Conservation (phyloP, 1,140 invertebrate genomes). For the Bombus sylvicola region DNA sequence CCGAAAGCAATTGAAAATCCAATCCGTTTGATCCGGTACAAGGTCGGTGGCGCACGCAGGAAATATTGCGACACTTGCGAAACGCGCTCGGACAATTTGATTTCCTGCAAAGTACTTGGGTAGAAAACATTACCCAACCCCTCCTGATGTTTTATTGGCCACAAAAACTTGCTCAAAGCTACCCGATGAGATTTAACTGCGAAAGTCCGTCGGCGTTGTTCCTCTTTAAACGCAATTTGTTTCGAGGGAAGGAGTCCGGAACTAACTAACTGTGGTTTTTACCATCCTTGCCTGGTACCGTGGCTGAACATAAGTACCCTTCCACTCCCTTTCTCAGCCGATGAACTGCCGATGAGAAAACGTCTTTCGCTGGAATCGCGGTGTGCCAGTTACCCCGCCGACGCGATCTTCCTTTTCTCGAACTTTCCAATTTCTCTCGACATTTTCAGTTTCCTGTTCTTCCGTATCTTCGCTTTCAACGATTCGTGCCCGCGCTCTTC, state of each 20-base stretch:
- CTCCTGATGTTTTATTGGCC: not conserved
- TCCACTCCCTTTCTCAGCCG: not conserved
- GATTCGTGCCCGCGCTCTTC: not conserved
- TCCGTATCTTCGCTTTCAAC: not conserved
- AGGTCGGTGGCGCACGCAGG: not conserved
- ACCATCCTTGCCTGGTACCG: not conserved
- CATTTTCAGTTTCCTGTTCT: not conserved
- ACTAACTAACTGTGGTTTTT: slow-evolving; percentile 20
- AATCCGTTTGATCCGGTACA: not conserved
- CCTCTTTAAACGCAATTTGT: slow-evolving; percentile 28
- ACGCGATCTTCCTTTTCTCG: not conserved
- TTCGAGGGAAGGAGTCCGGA: slow-evolving; percentile 5
- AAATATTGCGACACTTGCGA: slow-evolving; percentile 13
- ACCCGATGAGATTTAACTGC: slow-evolving; percentile 4
- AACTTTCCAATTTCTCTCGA: not conserved
- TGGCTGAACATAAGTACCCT: not conserved
- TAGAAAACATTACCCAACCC: not conserved
- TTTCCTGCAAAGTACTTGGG: not conserved
- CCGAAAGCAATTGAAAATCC: not conserved
- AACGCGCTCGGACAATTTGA: slow-evolving; percentile 6
- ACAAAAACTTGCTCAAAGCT: not conserved
- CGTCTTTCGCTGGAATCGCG: not conserved
- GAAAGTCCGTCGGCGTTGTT: not conserved
- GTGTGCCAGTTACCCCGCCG: not conserved
- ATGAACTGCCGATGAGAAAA: not conserved